Conservation (phyloP, 2,113 vertebrate species). For the Hipposideros armiger region DNA sequence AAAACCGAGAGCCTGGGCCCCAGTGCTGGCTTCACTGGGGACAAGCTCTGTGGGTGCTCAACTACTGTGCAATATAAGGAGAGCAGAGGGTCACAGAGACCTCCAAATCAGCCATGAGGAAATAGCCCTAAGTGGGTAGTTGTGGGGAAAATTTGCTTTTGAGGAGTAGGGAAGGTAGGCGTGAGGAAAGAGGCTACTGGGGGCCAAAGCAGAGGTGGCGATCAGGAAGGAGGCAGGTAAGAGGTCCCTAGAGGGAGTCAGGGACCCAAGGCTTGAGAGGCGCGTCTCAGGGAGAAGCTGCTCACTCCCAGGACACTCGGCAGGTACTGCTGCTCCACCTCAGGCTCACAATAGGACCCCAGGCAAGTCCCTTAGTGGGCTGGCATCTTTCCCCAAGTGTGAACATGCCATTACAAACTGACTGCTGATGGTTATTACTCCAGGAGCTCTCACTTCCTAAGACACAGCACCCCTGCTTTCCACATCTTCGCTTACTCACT, state of each 20-base stretch:
- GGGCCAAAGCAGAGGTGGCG: background rate
- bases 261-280: background rate
- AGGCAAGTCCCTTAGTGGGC: background rate
- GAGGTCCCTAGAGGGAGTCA: background rate
- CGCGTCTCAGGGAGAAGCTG: background rate
- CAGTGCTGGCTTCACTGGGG: background rate
- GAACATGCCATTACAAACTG: background rate
- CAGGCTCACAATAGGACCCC: background rate
- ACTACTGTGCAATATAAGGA: background rate
- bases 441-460: background rate
- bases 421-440: background rate
- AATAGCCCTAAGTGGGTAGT: background rate
- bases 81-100: background rate
- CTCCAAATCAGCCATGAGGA: background rate
- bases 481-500: background rate
- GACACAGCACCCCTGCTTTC: background rate
- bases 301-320: background rate
- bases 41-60: accelerated
- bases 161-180: background rate
- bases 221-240: background rate
- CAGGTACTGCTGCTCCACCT: background rate
- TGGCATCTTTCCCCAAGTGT: background rate
- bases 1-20: background rate
- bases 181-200: background rate
- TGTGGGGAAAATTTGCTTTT: background rate